Percentiles rank a stretch among this genome's conserved stretches.
phyloP scores from a whole-genome alignment of 2,797 vertebrate genomes.

The Miichthys miiuy region DNA sequence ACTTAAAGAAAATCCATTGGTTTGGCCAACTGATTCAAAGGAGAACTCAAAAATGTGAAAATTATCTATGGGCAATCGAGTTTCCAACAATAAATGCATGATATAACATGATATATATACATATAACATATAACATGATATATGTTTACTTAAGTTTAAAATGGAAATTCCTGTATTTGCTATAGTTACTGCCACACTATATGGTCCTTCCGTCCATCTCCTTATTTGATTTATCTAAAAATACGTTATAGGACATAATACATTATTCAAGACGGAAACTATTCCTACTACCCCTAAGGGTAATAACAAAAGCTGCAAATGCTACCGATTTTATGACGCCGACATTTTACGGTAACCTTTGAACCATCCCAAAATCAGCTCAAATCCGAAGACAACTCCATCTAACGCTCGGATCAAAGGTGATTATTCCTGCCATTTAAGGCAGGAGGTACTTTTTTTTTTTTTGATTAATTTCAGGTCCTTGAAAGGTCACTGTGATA shows the following conservation, averaged over 20 bases:
- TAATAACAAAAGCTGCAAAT: background rate
- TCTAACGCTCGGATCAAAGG: conserved; percentile 67
- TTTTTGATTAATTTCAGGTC: conserved; percentile 79
- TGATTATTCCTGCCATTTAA: conserved; percentile 75
- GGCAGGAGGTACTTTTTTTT: conserved; percentile 58
- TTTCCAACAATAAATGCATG: background rate
- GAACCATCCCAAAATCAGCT: conserved; percentile 26
- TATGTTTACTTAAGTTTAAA: background rate
- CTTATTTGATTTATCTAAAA: background rate
- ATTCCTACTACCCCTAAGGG: background rate
- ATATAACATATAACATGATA: too few species aligned
- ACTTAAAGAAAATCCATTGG: too few species aligned
- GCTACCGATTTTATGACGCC: background rate
- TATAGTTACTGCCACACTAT: background rate
- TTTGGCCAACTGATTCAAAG: background rate
- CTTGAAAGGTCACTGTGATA: conserved; percentile 78
- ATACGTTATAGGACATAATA: background rate
- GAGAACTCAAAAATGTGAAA: background rate
- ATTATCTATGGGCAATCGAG: background rate
- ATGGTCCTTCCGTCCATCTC: background rate
- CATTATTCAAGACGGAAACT: background rate
- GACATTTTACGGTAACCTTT: conserved; percentile 23
- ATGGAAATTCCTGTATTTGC: background rate
- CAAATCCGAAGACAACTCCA: conserved; percentile 43
- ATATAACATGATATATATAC: too few species aligned